Evolutionary conservation across 2,113 vertebrate genomes (phyloP), one percentile per base, ranked within the genome.

Genomic region (Halichoeres trimaculatus): DNA sequence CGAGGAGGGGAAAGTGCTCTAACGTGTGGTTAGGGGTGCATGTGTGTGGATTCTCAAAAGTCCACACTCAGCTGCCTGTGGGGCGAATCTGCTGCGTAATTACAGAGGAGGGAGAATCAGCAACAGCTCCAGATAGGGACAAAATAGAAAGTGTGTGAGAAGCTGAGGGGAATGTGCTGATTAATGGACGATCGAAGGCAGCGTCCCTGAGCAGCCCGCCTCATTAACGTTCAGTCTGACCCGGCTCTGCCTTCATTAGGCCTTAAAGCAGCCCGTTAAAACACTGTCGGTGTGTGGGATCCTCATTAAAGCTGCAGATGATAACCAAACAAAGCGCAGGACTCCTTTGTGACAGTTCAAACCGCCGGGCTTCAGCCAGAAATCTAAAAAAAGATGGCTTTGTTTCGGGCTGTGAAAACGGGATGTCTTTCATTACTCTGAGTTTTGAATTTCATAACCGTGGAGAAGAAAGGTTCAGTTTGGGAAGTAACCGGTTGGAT

Each of bases 131-230:
- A 73, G 74, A 83, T 81, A 60, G 74, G 58, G 70, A 61, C 56
- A 65, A 83, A 84, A 74, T 78, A 83, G 78, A 85, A 81, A 76
- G 71, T 55, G 77, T 77, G 63, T 74, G 50, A 73, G 78, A 65
- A 78, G 76, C 80, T 77, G 50, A 66, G 76, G 80, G 84, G 86
- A 90, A 90, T 90, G 87, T 89, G 86, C 89, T 86, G 89, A 89
- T 89, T 85, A 87, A 87, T 85, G 85, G 68, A 22, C 13, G 51
- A 87, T 88, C 69, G 83, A 88, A 89, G 53, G 84, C 75, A 68
- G 80, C 53, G 60, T 86, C 85, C 70, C 86, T 81, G 74, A 88
- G 78, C 86, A 81, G 82, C 78, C 67, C 4, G 69, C 60, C 85
- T 90, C 84, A 86, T 87, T 88, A 89, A 72, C 19, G 70, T 40